Conservation (phyloP, 2,888 invertebrate species). For the Orthosia incerta region DNA sequence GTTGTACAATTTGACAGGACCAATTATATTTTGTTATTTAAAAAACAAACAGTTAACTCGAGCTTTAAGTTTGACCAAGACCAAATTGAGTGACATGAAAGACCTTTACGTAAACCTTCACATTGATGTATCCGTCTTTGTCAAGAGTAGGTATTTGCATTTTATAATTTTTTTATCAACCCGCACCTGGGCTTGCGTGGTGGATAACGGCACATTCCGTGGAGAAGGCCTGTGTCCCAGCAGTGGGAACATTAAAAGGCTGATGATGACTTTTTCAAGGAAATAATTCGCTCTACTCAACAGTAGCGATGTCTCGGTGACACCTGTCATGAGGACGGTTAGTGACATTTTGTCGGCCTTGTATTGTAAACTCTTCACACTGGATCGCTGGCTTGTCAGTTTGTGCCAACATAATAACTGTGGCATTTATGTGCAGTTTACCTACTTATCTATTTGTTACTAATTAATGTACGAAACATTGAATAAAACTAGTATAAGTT, state of each 20-base stretch:
- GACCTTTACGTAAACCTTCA: conserved; percentile 31
- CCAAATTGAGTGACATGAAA: conserved; percentile 11
- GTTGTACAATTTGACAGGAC: conserved; percentile 18
- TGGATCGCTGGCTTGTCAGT: conserved; percentile 39
- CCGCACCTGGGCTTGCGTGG: too few relatives aligned
- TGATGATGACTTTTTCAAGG: conserved; percentile 1
- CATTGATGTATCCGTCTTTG: conserved; percentile 35
- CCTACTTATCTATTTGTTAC: conserved; percentile 15
- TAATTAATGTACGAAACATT: conserved; percentile 23
- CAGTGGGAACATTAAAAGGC: too few relatives aligned
- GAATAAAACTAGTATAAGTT: conserved; percentile 12
- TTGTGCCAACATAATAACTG: conserved; percentile 36
- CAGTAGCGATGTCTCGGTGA: conserved; percentile 28
- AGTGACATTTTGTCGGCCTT: conserved; percentile 61
- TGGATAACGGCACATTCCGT: too few relatives aligned
- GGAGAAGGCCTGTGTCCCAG: too few relatives aligned
- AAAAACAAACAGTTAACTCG: conserved; percentile 9
- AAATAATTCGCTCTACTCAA: conserved; percentile 42
- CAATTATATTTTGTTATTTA: conserved; percentile 28
- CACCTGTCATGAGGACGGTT: conserved; percentile 62
- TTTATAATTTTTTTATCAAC: conserved; percentile 21
- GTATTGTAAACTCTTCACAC: conserved; percentile 34
- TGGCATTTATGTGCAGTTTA: conserved; percentile 12
- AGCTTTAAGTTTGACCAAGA: background rate
- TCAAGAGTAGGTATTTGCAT: conserved; percentile 33